Evolutionary conservation across 2,797 vertebrate species (phyloP), one percentile per base, ranked within the genome.

Genomic region (Gobio occitaniae): DNA sequence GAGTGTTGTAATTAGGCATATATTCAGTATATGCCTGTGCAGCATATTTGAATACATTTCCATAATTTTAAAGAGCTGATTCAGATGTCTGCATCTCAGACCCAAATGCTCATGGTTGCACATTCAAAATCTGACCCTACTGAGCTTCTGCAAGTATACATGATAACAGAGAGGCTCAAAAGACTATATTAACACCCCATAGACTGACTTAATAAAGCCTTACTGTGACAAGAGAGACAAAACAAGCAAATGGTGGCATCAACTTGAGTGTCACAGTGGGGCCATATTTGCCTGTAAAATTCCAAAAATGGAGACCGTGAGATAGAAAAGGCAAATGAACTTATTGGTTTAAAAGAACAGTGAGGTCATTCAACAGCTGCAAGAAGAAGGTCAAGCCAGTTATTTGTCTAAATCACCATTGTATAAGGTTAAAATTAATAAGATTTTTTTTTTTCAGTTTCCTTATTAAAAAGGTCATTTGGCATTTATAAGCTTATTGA

Each of bases 151-250:
- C 17, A 48, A n/a, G 12, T 75, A 52, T 75, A 66, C 9, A 65
- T 65, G 83, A 48, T 29, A 29, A 71, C 19, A 78, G 19, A n/a
- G 38, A 47, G 25, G 76, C 25, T 50, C 17, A 75, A 61, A 74
- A 84, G 16, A 74, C 77, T 81, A 72, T 70, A 87, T 90, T 90
- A 91, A 89, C 89, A 88, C 76, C 89, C 88, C 59, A 41, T 84
- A 84, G 88, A 89, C 63, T 91, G 91, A 93, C 92, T 91, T 92
- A 92, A 92, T 93, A 91, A 93, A 84, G 61, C 81, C 77, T 78
- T 86, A 83, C 83, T 82, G 59, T 59, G 77, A 84, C 74, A 74
- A 83, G 84, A 86, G 83, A 85, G 80, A 85, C 82, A 70, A 81
- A 86, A 80, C 44, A 86, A 71, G 78, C 84, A 86, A 41, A 87